Evolutionary conservation across 2,113 vertebrate genomes (phyloP), one percentile per base, ranked within the genome.

Genomic region (Polypterus bichir): DNA sequence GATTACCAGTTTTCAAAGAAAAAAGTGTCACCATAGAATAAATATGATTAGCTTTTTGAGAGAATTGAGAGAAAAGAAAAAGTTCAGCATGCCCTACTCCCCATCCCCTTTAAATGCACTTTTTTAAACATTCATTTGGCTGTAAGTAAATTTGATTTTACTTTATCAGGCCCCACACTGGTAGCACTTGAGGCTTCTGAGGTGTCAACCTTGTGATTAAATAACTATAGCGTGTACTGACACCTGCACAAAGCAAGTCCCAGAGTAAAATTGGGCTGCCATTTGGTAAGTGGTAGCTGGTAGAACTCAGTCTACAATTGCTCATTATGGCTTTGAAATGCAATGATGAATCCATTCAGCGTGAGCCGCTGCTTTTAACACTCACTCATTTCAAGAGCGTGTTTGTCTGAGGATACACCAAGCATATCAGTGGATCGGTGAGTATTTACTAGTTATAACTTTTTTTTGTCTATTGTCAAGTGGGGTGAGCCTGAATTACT

Each of bases 181-280:
- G 6, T 45, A 55, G 54, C 3, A 27, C 10, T 44, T 27, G 44
- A 58, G 5, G 44, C 56, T 45, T 58, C 1, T 58, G 56, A 58
- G 56, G 56, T 58, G 56, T 8, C 4, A 58, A 58, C 56, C 56
- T 58, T 44, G 56, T 58, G 8, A 58, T 58, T 58, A 58, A 27
- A 58, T 7, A 58, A 58, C 56, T 58, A 45, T 5, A 58, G 56
- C 27, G 44, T 45, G 5, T 45, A 58, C 46, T 58, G 56, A 58
- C 56, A 58, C 56, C 56, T 58, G 56, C 4, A 58, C n/a, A 58
- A 58, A 58, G 44, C 7, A 5, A 45, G 44, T 45, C 4, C 56
- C 56, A 7, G 56, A 58, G 46, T 58, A 44, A 58, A 58, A 58
- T 58, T 45, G 56, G 44, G 9, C 27, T 5, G 56, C 9, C 56